These are phyloP conservation scores for Orbicella faveolata DNA, from an alignment of 64 coral and sea anemone genomes.

Conservation along the genomic window DNA sequence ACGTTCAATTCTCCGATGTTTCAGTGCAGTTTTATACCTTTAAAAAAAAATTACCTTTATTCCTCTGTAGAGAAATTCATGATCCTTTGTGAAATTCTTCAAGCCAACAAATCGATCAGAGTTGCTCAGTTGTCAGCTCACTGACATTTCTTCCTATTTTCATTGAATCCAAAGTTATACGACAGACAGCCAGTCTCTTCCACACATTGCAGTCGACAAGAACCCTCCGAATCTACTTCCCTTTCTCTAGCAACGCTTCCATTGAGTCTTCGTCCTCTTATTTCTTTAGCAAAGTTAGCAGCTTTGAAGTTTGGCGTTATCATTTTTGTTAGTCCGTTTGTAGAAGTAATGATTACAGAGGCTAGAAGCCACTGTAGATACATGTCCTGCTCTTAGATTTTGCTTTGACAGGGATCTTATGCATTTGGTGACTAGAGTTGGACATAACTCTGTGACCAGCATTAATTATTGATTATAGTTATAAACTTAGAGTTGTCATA, in stretches of 20 bases:
- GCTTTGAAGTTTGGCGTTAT: neutral
- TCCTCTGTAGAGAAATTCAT: neutral
- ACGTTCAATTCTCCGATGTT: too few relatives aligned
- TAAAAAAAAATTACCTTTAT: neutral
- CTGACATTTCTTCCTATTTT: too few relatives aligned
- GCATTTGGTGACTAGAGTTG: too few relatives aligned
- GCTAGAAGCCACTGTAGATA: neutral
- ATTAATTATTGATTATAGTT: too few relatives aligned
- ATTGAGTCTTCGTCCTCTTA: neutral
- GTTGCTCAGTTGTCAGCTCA: neutral
- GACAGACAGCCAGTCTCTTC: slow-evolving; percentile 18
- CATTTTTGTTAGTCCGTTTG: neutral
- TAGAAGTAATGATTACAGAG: neutral
- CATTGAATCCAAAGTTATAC: slow-evolving; percentile 19
- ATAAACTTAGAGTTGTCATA: too few relatives aligned
- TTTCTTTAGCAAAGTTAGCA: neutral
- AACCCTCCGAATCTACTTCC: neutral
- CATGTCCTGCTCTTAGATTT: neutral
- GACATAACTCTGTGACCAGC: too few relatives aligned
- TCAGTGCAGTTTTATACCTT: too few relatives aligned
- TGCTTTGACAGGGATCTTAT: too few relatives aligned
- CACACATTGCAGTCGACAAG: slow-evolving; percentile 27
- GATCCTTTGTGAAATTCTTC: neutral
- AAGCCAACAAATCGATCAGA: neutral
- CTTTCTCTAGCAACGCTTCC: neutral